Base-by-base conservation (phyloP, 2,797 vertebrate species). In the Setipinna tenuifilis region DNA sequence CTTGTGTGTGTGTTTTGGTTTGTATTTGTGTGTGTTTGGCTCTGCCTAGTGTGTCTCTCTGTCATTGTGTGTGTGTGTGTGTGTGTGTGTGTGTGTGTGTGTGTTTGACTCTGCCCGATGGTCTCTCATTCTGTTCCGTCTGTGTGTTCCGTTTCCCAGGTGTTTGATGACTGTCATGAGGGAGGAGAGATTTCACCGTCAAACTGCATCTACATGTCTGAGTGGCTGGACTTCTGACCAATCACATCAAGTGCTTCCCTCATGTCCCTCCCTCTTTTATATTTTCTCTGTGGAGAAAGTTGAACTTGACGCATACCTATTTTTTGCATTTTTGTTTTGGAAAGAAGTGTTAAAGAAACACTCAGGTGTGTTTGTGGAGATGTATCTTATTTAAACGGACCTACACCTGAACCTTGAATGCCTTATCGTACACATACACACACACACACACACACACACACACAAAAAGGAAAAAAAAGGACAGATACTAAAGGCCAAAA, bases 131-230 rank as follows among this genome's bases (percentile, higher is more conserved):
- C 35, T 41, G 2, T 41, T 41, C 35, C 5, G 35, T 41, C 35
- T 2, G 35, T 41, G 35, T 41, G 35, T 10, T 61, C 1, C 9
- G 11, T 12, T 86, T 82, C 91, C 6, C 91, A 99, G 98, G 98
- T 99, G 91, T 99, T 99, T 91, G 96, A 98, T 0, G 98, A 99
- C 91, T 99, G 98, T 91, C 97, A 97, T 1, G 97, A 98, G 91
- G 98, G 97, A 41, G 98, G 98, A 57, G 98, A 99, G 35, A 98
- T 99, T 92, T 99, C 98, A 17, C 98, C 98, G 9, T 97, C 97
- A 0, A 97, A 94, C 89, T 99, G 98, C 91, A 87, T 99, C 92
- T 99, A 99, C 91, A 96, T 99, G 96, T 95, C 91, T 5, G 98
- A 99, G 84, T 99, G 98, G 98, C 90, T 99, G 71, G 97, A 97